Evolutionary conservation across 1,140 invertebrate species (phyloP), one percentile per base, ranked within the genome.

Genomic region (Aradophagus sp.): DNA sequence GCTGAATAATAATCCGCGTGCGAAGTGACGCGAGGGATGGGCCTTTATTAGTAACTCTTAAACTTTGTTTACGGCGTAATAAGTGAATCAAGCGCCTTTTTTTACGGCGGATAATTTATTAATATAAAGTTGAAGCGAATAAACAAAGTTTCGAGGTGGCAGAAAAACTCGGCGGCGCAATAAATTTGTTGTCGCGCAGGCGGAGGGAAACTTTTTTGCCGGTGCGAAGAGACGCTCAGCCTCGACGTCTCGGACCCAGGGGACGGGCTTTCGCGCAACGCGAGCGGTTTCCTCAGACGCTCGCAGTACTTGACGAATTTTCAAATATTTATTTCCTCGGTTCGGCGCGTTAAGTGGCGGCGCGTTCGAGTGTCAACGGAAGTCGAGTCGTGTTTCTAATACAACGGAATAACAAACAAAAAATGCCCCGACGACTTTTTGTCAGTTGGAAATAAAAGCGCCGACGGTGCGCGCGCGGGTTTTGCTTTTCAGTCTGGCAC

Each of bases 201-300:
- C 44, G 26, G 36, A 4, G 34, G 15, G 11, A 38, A 58, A 45
- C 62, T 65, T 65, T 55, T 69, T 65, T 68, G 29, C 17, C 7
- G n/a, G n/a, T n/a, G n/a, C 11, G 19, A 36, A 41, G 44, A 53
- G 53, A 55, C 53, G 45, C 52, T n/a, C n/a, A n/a, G n/a, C n/a
- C n/a, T n/a, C n/a, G n/a, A n/a, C n/a, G n/a, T n/a, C n/a, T 50
- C 55, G 35, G 26, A 61, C 58, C 50, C 63, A 38, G 36, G 45
- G 26, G 56, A 61, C 34, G n/a, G 17, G 13, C 48, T 53, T 42
- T 58, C 53, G 23, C 45, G 52, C 42, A 80, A n/a, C n/a, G n/a
- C n/a, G n/a, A 81, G 80, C 77, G 79, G 81, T 83, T 84, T 84
- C 78, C 80, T 82, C 76, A 83, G 78, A 81, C 78, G 80, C 75